A percentile compares a stretch with the other conserved stretches of the same genome.
Conservation (phyloP, 2,113 vertebrate genomes). For the Noctilio leporinus region DNA sequence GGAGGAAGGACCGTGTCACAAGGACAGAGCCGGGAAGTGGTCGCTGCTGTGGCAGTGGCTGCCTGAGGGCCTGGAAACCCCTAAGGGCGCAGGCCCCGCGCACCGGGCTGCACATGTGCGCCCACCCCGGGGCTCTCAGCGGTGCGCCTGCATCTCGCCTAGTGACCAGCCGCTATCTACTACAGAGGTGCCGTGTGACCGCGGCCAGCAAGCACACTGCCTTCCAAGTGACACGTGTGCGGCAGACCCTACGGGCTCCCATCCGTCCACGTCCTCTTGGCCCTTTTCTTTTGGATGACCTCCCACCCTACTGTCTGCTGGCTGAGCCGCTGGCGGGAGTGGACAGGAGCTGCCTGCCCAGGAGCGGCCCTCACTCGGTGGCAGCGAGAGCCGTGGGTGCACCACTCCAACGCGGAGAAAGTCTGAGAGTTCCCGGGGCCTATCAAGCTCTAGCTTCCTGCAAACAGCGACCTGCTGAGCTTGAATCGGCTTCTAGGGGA, state of each 20-base stretch:
- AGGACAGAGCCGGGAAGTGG: background rate
- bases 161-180: accelerated
- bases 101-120: background rate
- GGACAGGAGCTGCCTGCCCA: background rate
- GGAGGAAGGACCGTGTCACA: background rate
- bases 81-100: background rate
- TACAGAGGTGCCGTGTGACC: accelerated
- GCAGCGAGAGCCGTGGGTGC: background rate
- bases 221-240: background rate
- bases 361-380: background rate
- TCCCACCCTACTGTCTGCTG: background rate
- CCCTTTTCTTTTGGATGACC: background rate
- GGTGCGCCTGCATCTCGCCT: accelerated
- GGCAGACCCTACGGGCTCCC: accelerated
- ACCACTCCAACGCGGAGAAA: background rate
- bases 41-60: accelerated
- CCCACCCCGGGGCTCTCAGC: background rate
- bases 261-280: accelerated
- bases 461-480: background rate
- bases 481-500: background rate
- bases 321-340: background rate
- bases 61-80: background rate
- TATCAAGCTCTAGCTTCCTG: background rate
- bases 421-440: background rate
- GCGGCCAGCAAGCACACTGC: accelerated